A percentile compares a stretch with the other conserved stretches of the same genome.
Conservation (phyloP, 2,113 vertebrate species). For the Geococcyx californianus region DNA sequence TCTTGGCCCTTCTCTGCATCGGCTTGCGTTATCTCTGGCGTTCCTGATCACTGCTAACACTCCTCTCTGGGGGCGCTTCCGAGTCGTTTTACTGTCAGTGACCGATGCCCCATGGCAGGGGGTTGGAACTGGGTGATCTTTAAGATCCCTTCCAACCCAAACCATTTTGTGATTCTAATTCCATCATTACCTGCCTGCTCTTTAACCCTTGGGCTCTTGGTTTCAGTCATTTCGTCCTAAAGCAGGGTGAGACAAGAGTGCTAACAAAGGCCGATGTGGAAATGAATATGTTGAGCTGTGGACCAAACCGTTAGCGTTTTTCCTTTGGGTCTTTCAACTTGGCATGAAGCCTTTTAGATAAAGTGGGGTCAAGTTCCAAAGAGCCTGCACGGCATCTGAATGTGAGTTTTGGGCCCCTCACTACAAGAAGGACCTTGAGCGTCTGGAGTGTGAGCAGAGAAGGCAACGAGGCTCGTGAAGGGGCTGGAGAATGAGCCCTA, state of each 20-base stretch:
- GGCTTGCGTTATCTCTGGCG: not conserved
- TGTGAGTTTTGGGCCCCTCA: no score
- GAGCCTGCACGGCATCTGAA: not conserved
- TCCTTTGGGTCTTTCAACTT: not conserved
- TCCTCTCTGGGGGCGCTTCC: not conserved
- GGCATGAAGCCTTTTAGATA: accelerated
- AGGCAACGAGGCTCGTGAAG: no score
- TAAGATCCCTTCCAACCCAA: no score
- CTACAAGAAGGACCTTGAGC: no score
- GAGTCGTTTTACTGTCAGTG: not conserved
- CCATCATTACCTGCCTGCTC: not conserved
- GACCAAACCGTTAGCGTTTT: not conserved
- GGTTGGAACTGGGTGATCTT: no score
- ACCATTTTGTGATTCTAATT: no score
- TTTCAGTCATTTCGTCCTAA: not conserved
- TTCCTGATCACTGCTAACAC: not conserved
- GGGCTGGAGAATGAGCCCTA: no score
- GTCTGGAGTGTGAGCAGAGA: no score
- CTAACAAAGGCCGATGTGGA: not conserved
- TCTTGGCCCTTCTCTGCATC: not conserved
- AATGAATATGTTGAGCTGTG: not conserved
- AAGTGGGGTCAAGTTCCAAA: not conserved
- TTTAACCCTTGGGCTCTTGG: not conserved
- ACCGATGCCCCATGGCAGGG: no score
- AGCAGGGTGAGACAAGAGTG: not conserved